These are phyloP conservation scores for Catocala fraxini DNA, from an alignment of 2,888 invertebrate species.

Conservation along the genomic window DNA sequence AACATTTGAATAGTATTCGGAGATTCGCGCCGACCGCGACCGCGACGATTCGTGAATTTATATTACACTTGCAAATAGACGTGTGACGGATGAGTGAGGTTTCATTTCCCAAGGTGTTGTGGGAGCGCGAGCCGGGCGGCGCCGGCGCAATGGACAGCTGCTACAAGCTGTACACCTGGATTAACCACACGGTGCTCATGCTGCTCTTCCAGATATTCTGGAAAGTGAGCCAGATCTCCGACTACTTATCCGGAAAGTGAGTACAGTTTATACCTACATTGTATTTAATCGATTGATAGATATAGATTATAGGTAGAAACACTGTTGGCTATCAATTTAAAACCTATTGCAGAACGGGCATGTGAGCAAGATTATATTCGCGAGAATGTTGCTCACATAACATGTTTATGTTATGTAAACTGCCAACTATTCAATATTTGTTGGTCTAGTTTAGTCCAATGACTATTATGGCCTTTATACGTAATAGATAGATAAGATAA, in stretches of 20 bases:
- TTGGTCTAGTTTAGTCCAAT: too few relatives aligned
- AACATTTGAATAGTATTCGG: constrained; percentile 1
- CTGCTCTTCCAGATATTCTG: constrained; percentile 83
- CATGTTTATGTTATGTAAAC: too few relatives aligned
- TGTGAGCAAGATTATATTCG: too few relatives aligned
- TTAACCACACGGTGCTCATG: constrained; percentile 82
- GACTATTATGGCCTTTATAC: too few relatives aligned
- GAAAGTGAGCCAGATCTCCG: constrained; percentile 84
- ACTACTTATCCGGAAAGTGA: constrained; percentile 82
- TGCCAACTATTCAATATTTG: too few relatives aligned
- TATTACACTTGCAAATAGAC: constrained; percentile 58
- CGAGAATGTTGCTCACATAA: too few relatives aligned
- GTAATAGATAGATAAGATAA: too few relatives aligned
- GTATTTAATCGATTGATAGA: too few relatives aligned
- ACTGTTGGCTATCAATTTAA: too few relatives aligned
- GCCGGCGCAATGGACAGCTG: constrained; percentile 81
- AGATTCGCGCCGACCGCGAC: constrained; percentile 20
- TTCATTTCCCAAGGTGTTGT: constrained; percentile 74
- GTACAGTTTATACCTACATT: constrained; percentile 47
- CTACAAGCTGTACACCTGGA: constrained; percentile 82
- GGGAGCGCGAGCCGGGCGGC: constrained; percentile 69
- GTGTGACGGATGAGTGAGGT: constrained; percentile 82
- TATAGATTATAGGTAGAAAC: too few relatives aligned
- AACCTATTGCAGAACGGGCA: too few relatives aligned
- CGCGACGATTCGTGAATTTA: too few relatives aligned